Percentiles rank a stretch among this genome's conserved stretches.
Evolutionary conservation across 2,888 invertebrate species (phyloP).

Genomic region (Tinea semifulvella): DNA sequence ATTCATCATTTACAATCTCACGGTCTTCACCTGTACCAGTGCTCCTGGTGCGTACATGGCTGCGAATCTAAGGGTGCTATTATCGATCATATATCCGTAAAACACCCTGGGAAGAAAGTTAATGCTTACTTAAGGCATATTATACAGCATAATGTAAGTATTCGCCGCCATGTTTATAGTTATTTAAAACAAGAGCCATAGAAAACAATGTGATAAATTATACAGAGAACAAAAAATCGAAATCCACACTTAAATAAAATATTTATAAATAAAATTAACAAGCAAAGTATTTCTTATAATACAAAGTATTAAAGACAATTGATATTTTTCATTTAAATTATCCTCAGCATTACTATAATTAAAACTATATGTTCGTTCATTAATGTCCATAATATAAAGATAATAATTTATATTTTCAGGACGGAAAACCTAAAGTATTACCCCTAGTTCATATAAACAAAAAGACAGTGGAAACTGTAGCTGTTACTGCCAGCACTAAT

Average conservation of each 20-base stretch:
- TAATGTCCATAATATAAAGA: too few species aligned
- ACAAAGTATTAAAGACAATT: background rate
- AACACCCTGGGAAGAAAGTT: slow-evolving; percentile 51
- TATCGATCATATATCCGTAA: slow-evolving; percentile 37
- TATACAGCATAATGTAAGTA: slow-evolving; percentile 34
- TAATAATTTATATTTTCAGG: slow-evolving; percentile 33
- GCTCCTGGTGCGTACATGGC: slow-evolving; percentile 50
- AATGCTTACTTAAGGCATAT: slow-evolving; percentile 48
- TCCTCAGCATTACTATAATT: too few species aligned
- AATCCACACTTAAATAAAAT: too few species aligned
- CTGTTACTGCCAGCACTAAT: slow-evolving; percentile 24
- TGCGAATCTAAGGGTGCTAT: slow-evolving; percentile 41
- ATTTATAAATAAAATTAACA: too few species aligned
- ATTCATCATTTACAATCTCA: slow-evolving; percentile 43
- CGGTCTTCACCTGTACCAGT: slow-evolving; percentile 47
- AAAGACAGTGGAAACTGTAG: slow-evolving; percentile 30
- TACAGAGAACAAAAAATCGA: too few species aligned
- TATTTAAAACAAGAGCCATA: too few species aligned
- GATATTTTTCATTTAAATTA: too few species aligned
- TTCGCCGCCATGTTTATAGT: too few species aligned
- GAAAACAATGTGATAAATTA: too few species aligned
- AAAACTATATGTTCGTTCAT: too few species aligned
- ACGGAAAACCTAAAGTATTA: slow-evolving; percentile 37
- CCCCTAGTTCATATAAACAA: slow-evolving; percentile 41
- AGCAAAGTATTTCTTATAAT: too few species aligned